These are phyloP conservation scores for Pangasius djambal DNA, from an alignment of 2,797 vertebrate genomes.

Conservation along the genomic window DNA sequence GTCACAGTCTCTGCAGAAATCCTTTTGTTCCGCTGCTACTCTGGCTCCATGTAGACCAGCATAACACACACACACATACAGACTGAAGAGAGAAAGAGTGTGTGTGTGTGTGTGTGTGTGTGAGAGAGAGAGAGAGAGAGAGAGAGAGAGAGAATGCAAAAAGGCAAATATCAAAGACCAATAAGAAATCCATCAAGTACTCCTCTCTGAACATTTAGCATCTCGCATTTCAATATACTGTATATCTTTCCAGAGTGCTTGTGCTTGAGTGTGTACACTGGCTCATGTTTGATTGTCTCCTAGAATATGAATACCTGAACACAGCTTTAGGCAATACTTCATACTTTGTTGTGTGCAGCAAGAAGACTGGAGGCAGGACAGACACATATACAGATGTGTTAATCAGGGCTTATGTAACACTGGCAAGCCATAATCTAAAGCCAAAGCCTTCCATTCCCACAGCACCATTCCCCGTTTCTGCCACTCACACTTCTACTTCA, in stretches of 20 bases:
- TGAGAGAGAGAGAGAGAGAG: not conserved
- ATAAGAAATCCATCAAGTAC: not conserved
- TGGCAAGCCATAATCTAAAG: slow-evolving; percentile 44
- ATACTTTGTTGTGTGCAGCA: slow-evolving; percentile 19
- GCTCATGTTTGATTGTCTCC: not conserved
- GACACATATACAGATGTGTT: slow-evolving; percentile 54
- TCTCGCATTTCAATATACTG: not conserved
- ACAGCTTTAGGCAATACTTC: slow-evolving; percentile 34
- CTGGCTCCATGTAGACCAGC: slow-evolving; percentile 25
- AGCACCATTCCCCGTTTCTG: not conserved
- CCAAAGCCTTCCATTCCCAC: slow-evolving; percentile 40
- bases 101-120: not conserved
- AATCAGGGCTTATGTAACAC: slow-evolving; percentile 52
- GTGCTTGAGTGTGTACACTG: not conserved
- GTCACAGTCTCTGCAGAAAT: slow-evolving; percentile 44
- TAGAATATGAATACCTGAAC: slow-evolving; percentile 6
- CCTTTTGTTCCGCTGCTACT: slow-evolving; percentile 49
- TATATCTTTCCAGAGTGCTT: not conserved
- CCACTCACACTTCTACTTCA: slow-evolving; percentile 8
- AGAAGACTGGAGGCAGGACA: slow-evolving; percentile 44
- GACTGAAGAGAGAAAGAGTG: not conserved
- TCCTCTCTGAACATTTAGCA: not conserved
- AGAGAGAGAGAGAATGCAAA: not conserved
- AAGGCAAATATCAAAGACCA: not conserved
- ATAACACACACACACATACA: slow-evolving; percentile 32